Conservation (phyloP, 2,113 vertebrate species). For the Diadophis punctatus region DNA sequence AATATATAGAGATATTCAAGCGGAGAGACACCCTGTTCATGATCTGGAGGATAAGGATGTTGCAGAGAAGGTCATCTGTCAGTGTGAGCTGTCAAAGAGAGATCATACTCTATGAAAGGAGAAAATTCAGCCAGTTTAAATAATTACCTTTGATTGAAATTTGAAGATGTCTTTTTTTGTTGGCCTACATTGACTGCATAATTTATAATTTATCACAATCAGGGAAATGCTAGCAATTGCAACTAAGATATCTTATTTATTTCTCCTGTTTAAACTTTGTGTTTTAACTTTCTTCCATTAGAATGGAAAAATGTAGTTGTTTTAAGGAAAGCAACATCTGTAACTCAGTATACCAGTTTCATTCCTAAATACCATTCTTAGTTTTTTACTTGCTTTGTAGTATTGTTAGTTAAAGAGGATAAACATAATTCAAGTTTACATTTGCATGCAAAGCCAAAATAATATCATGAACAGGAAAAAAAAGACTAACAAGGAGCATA, state of each 20-base stretch:
- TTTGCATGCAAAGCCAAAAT: slow-evolving; percentile 41
- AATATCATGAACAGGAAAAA: slow-evolving; percentile 16
- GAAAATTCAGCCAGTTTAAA: slow-evolving; percentile 85
- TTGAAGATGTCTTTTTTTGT: slow-evolving; percentile 98
- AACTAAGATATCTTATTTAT: slow-evolving; percentile 78
- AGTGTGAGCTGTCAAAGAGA: slow-evolving; percentile 88
- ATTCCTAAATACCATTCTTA: slow-evolving; percentile 22
- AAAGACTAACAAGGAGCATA: slow-evolving; percentile 39
- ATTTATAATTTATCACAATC: slow-evolving; percentile 95
- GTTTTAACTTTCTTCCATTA: slow-evolving; percentile 39
- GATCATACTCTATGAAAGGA: slow-evolving; percentile 87
- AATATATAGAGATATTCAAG: slow-evolving; percentile 89
- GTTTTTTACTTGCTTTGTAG: slow-evolving; percentile 47
- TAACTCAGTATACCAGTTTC: slow-evolving; percentile 33
- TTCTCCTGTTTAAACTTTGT: slow-evolving; percentile 64
- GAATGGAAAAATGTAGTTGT: slow-evolving; percentile 44
- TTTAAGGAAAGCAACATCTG: slow-evolving; percentile 6
- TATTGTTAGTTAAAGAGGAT: slow-evolving; percentile 53
- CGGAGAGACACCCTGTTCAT: slow-evolving; percentile 78
- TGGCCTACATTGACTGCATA: slow-evolving; percentile 93
- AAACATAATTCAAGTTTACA: slow-evolving; percentile 57
- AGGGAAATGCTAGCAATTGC: slow-evolving; percentile 71
- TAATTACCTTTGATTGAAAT: slow-evolving; percentile 99
- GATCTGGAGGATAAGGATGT: slow-evolving; percentile 82
- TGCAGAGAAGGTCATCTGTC: slow-evolving; percentile 97